Conservation (phyloP, 1,140 invertebrate species). For the Drosophila pectinifera region DNA sequence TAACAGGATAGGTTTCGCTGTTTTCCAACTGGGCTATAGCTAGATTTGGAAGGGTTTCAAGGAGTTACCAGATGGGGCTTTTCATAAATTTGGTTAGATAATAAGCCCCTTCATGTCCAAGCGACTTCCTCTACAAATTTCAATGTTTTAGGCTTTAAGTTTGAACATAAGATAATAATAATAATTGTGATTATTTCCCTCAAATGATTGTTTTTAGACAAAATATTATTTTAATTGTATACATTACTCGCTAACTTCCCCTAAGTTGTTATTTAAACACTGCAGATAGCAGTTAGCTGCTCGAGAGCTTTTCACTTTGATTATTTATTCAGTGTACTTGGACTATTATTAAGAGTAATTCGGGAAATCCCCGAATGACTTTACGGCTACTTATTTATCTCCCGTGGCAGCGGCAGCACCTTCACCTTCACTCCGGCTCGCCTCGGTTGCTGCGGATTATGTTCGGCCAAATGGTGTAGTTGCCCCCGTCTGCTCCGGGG, state of each 20-base stretch:
- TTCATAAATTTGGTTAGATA: neutral
- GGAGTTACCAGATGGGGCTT: neutral
- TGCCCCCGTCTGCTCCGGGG: conserved; percentile 9
- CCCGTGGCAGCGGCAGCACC: conserved; percentile 27
- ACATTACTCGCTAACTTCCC: neutral
- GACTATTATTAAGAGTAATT: conserved; percentile 26
- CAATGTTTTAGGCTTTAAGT: neutral
- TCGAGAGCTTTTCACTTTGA: conserved; percentile 4
- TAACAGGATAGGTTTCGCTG: conserved; percentile 16
- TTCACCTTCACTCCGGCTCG: conserved; percentile 29
- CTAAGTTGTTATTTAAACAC: neutral
- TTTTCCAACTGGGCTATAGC: conserved; percentile 2
- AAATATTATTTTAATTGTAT: too few species aligned
- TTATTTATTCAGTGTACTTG: conserved; percentile 20
- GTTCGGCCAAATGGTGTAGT: conserved; percentile 56
- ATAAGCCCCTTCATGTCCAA: neutral
- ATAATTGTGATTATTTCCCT: too few species aligned
- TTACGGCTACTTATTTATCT: conserved; percentile 48
- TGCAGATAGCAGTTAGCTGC: neutral
- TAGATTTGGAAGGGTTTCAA: conserved; percentile 7
- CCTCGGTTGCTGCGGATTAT: conserved; percentile 50
- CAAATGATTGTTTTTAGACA: too few species aligned
- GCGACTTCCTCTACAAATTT: neutral
- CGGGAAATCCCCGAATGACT: conserved; percentile 18
- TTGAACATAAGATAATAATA: neutral